A percentile compares a stretch with the other conserved stretches of the same genome.
Evolutionary conservation across 1,140 invertebrate species (phyloP).

Genomic region (Copidosoma floridanum): DNA sequence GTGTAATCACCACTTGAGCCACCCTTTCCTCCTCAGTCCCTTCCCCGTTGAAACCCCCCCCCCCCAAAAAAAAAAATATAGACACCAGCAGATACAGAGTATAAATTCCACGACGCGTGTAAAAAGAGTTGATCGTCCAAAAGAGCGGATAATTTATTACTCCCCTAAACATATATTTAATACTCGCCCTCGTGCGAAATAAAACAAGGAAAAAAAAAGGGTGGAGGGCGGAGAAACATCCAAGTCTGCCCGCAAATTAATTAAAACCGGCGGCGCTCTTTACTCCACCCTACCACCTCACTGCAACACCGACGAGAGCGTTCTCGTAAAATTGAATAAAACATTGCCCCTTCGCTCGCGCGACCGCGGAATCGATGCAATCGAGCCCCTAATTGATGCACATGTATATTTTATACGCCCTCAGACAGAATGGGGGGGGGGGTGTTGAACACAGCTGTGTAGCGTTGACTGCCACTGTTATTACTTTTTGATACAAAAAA

Average conservation of each 20-base stretch:
- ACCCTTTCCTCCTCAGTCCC: no score
- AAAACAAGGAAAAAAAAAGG: no score
- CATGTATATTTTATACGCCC: constrained; percentile 13
- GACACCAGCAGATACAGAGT: no score
- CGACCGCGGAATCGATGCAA: constrained; percentile 1
- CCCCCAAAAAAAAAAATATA: no score
- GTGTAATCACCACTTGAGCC: no score
- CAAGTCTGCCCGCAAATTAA: constrained; percentile 14
- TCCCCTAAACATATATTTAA: background rate
- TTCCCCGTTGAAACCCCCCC: no score
- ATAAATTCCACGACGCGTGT: background rate
- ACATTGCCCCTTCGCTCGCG: no score
- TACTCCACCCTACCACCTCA: no score
- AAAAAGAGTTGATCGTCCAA: no score
- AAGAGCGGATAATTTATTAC: constrained; percentile 19
- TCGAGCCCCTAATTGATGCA: constrained; percentile 8
- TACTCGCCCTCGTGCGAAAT: background rate
- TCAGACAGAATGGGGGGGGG: background rate
- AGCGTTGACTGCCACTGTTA: background rate
- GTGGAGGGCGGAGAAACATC: background rate
- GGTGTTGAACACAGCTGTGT: background rate
- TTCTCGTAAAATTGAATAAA: constrained; percentile 19
- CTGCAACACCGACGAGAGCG: background rate
- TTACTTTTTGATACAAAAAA: background rate
- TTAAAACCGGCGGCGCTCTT: constrained; percentile 1